Evolutionary conservation across 2,888 invertebrate genomes (phyloP).

Genomic region (Dryobotodes eremita): DNA sequence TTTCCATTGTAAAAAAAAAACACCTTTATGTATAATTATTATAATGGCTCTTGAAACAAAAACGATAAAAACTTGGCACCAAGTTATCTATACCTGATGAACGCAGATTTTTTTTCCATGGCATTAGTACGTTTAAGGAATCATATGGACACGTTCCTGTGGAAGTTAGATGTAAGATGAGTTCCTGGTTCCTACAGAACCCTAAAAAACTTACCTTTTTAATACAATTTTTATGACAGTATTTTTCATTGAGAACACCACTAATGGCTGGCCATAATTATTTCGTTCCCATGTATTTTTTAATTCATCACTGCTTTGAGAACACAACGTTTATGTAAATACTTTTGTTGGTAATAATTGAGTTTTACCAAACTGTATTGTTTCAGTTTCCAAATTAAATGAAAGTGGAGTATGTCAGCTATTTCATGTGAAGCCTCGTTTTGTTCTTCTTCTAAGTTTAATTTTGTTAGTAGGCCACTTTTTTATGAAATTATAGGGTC

Average conservation of each 20-base stretch:
- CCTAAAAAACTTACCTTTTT: constrained; percentile 58
- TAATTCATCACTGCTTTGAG: constrained; percentile 54
- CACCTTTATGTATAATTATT: background rate
- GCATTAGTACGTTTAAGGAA: too few species aligned
- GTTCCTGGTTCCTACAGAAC: background rate
- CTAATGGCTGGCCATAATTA: constrained; percentile 46
- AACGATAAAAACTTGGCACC: too few species aligned
- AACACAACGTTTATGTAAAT: constrained; percentile 47
- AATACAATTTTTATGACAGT: constrained; percentile 60
- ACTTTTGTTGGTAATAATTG: constrained; percentile 49
- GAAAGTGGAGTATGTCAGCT: constrained; percentile 53
- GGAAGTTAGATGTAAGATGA: too few species aligned
- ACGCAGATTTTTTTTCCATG: too few species aligned
- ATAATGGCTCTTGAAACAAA: too few species aligned
- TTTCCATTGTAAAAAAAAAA: background rate
- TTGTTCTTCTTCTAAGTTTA: background rate
- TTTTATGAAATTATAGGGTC: background rate
- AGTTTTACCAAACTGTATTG: constrained; percentile 52
- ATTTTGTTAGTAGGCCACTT: background rate
- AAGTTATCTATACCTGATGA: background rate
- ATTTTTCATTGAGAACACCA: constrained; percentile 63
- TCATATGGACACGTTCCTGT: too few species aligned
- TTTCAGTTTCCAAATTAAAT: constrained; percentile 44
- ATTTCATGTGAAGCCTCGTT: constrained; percentile 13
- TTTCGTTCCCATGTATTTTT: constrained; percentile 60